Conservation (phyloP, 2,888 invertebrate genomes). For the Trachelus troglodyta region DNA sequence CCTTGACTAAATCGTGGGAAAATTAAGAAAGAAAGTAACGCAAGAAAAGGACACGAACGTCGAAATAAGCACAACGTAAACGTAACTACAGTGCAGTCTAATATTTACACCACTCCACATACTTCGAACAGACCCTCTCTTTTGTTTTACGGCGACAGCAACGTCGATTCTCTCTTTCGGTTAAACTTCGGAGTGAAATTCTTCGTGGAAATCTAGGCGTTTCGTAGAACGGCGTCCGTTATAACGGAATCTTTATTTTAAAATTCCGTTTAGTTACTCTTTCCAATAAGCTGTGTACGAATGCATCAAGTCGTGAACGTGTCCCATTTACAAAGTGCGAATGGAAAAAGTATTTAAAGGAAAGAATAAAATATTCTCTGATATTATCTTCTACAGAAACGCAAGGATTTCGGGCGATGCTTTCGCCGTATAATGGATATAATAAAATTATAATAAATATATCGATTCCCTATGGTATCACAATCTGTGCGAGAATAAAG, state of each 20-base stretch:
- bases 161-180: background rate
- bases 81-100: conserved; percentile 9
- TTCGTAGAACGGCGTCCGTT: background rate
- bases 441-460: background rate
- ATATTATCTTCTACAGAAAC: background rate
- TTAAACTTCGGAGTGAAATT: background rate
- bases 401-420: background rate
- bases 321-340: background rate
- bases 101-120: background rate
- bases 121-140: background rate
- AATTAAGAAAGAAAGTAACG: background rate
- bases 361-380: background rate
- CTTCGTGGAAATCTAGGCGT: background rate
- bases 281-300: background rate
- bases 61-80: background rate
- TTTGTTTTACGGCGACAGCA: background rate
- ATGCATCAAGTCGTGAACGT: background rate
- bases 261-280: background rate
- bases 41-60: background rate
- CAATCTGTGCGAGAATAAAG: background rate
- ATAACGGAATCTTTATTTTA: background rate
- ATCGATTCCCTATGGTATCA: background rate
- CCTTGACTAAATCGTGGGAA: background rate
- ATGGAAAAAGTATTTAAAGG: background rate
- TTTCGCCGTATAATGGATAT: background rate